Evolutionary conservation across 2,113 vertebrate genomes (phyloP), one percentile per base, ranked within the genome.

Genomic region (Zapus hudsonius): DNA sequence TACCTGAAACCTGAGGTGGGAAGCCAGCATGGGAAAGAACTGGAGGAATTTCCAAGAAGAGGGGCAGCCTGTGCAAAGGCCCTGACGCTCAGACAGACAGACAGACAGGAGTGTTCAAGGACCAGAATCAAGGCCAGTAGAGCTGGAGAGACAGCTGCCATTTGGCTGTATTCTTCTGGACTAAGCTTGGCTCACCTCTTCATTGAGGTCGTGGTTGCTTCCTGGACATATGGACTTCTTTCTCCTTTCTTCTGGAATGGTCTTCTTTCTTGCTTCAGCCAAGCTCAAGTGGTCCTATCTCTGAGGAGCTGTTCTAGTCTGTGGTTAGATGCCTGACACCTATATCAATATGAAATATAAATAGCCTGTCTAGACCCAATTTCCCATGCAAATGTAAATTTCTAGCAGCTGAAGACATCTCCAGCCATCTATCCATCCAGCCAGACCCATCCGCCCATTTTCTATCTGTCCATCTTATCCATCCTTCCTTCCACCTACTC

Each of bases 211-310:
- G 1, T 6, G 10, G 23, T 5, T 13, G 38, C 75, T 61, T 47
- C 84, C 23, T 10, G n/a, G 44, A 16, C 0, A 1, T 0, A 0
- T 1, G 0, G 3, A 23, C 1, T 0, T 2, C 64, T 47, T 31
- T 42, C 0, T 1, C 20, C 42, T 36, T 47, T 23, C 70, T 31
- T n/a, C 70, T 12, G 5, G 20, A 47, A n/a, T 0, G 2, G 42
- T 29, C 13, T 31, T 57, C 72, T 16, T 52, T 47, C n/a, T 29
- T 52, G 38, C 76, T 38, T 44, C 38, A 19, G 40, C 38, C 15
- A n/a, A 0, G 33, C 13, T 44, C 75, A 42, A 9, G 3, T 0
- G 29, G 38, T 10, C 12, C 27, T 23, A 33, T 44, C 40, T 81
- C 44, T n/a, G 72, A 67, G 84, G 74, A 75, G 27, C 74, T 55